phyloP scores from a whole-genome alignment of 2,113 vertebrate species.

The Gopherus evgoodei region DNA sequence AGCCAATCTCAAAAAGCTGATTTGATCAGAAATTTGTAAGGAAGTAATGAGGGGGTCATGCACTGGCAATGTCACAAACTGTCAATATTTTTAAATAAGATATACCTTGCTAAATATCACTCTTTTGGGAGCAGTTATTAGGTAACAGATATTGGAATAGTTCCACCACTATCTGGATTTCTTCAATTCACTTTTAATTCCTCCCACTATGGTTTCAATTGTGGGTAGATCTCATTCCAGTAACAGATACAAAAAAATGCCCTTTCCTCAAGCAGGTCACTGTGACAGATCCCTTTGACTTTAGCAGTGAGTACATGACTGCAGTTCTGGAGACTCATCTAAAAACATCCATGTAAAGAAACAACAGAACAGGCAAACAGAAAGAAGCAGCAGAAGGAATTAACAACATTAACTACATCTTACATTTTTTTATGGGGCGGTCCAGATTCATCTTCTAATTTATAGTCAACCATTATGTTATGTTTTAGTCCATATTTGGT shows the following conservation, averaged over 20 bases:
- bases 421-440: neutral
- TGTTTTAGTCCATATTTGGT: neutral
- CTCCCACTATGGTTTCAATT: neutral
- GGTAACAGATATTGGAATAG: neutral
- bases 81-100: neutral
- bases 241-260: neutral
- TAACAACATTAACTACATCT: conserved; percentile 12
- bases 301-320: neutral
- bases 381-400: neutral
- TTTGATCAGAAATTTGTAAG: neutral
- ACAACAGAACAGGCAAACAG: neutral
- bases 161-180: neutral
- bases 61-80: neutral
- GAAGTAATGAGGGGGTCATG: neutral
- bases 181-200: neutral
- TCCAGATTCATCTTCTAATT: accelerated
- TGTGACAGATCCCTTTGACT: neutral
- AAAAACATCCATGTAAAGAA: neutral
- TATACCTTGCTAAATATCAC: neutral
- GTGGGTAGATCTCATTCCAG: neutral
- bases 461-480: neutral
- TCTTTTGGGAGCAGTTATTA: neutral
- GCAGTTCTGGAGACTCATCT: neutral
- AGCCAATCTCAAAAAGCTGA: neutral
- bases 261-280: neutral